A percentile compares a stretch with the other conserved stretches of the same genome.
Conservation (phyloP, 2,797 vertebrate species). For the Labroides dimidiatus region DNA sequence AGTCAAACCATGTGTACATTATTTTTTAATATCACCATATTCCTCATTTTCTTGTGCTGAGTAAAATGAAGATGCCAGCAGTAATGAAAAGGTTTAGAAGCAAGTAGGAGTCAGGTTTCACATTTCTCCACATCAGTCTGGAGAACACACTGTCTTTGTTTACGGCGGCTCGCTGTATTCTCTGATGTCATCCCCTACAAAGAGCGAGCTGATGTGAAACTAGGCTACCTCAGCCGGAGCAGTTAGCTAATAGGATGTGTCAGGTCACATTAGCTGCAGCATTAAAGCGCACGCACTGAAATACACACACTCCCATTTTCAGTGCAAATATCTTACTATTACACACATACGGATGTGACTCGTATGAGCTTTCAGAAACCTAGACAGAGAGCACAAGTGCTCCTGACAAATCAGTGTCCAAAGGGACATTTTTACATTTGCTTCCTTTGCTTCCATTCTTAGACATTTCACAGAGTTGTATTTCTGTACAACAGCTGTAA, state of each 20-base stretch:
- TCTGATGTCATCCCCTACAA: constrained; percentile 37
- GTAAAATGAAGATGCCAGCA: not conserved
- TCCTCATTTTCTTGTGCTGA: not conserved
- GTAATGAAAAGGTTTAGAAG: not conserved
- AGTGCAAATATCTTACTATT: constrained; percentile 3
- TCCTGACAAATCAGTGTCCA: constrained; percentile 3
- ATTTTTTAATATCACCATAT: not conserved
- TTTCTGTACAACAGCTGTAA: not conserved
- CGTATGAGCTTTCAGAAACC: not conserved
- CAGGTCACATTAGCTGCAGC: constrained; percentile 59
- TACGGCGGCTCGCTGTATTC: constrained; percentile 11
- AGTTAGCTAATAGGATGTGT: constrained; percentile 51
- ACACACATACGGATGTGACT: constrained; percentile 18
- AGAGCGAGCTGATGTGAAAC: constrained; percentile 42
- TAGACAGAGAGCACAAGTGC: not conserved
- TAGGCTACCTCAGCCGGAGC: constrained; percentile 37
- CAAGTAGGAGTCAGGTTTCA: not conserved
- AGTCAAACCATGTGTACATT: not conserved
- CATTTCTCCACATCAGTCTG: not conserved
- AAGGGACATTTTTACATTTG: not conserved
- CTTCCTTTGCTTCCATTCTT: not conserved
- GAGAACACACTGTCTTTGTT: constrained; percentile 8
- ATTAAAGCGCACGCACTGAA: constrained; percentile 26
- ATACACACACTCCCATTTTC: constrained; percentile 24
- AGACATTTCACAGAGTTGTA: not conserved